Base-by-base conservation (phyloP, 2,113 vertebrate species). In the Scophthalmus maximus region DNA sequence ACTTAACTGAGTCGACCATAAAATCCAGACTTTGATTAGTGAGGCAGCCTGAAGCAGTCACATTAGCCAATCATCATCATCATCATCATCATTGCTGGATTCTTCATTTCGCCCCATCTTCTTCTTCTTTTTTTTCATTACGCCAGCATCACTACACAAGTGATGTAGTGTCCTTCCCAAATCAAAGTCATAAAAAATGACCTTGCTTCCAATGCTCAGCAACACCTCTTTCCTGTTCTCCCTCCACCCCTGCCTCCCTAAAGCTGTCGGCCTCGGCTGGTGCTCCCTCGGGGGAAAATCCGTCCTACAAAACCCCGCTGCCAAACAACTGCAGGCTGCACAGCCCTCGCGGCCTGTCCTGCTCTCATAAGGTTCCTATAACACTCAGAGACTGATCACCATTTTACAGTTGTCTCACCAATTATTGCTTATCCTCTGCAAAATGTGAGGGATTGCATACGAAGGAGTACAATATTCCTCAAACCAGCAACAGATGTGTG, bases 401-500 rank as follows among this genome's bases (percentile, higher is more conserved):
- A 68, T 86, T 91, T 89, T 85, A 82, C 71, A 83, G 84, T 85
- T 89, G 89, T 87, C 89, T 82, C 9, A 27, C n/a, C 83, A 82
- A 84, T 86, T 83, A 84, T 55, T 81, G 67, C 64, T 78, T 82
- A 55, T 88, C 72, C 85, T 72, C 40, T 44, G 70, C 59, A 72
- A 69, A 76, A 58, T 58, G 62, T 52, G 62, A 70, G 62, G 80
- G 75, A 87, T 75, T 89, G 61, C 71, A 57, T 80, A 82, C 80
- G 78, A 89, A 84, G 63, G 70, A 78, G 66, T 53, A 73, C 72
- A 85, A 79, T 53, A 71, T 70, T 49, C 55, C 50, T 14, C 22
- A 75, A 87, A 91, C 60, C 68, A 92, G 67, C 73, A 86, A 63
- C 90, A 92, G 81, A 89, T 89, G 87, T 89, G 82, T 46, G 27